These are phyloP conservation scores for Aethes cnicana DNA, from an alignment of 2,888 invertebrate genomes.

Conservation along the genomic window DNA sequence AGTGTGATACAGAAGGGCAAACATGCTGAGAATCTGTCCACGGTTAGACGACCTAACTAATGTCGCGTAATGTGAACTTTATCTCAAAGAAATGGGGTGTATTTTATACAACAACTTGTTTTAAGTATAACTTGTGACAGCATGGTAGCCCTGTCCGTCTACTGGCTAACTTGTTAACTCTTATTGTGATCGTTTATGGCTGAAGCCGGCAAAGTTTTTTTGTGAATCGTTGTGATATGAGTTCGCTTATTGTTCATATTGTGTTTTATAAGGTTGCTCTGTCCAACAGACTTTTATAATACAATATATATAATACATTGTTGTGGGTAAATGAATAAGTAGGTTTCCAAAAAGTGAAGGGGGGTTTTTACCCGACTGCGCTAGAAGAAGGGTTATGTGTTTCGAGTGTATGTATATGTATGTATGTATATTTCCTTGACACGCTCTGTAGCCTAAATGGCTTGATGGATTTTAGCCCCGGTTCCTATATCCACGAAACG, in stretches of 20 bases:
- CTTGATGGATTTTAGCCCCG: too few species aligned
- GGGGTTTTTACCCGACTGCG: too few species aligned
- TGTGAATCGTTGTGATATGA: slow-evolving; percentile 1
- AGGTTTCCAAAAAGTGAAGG: too few species aligned
- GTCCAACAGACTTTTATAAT: too few species aligned
- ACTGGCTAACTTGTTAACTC: slow-evolving; percentile 19
- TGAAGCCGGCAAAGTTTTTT: slow-evolving; percentile 12
- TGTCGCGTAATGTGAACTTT: background rate
- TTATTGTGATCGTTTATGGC: slow-evolving; percentile 17
- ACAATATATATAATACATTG: too few species aligned
- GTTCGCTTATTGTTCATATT: slow-evolving; percentile 10
- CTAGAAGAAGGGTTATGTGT: too few species aligned
- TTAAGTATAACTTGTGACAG: background rate
- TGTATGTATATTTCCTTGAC: too few species aligned
- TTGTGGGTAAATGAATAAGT: too few species aligned
- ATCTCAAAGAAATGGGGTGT: background rate
- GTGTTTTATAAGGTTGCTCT: background rate
- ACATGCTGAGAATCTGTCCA: slow-evolving; percentile 1
- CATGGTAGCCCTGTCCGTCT: slow-evolving; percentile 3
- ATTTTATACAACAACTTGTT: background rate
- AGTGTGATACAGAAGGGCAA: slow-evolving; percentile 32
- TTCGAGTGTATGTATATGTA: too few species aligned
- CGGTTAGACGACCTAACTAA: background rate
- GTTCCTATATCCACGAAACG: too few species aligned
- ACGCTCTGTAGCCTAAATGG: too few species aligned